Evolutionary conservation across 2,797 vertebrate species (phyloP).

Genomic region (Intellagama lesueurii): DNA sequence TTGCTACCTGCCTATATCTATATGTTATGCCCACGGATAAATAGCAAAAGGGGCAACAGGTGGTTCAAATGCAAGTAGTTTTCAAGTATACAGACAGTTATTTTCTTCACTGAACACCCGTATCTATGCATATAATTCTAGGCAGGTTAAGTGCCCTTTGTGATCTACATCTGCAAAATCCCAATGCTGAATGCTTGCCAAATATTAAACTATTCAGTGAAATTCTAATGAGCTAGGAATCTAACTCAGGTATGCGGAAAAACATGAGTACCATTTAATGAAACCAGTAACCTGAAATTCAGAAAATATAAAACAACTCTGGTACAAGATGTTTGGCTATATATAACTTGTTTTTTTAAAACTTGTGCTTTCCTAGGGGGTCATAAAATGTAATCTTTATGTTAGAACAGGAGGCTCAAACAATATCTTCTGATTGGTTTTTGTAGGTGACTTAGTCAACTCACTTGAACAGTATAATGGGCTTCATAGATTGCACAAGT

Average conservation of each 20-base stretch:
- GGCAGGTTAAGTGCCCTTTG: not conserved
- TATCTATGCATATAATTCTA: not conserved
- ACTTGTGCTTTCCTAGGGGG: not conserved
- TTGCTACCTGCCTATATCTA: not conserved
- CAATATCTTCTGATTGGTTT: not conserved
- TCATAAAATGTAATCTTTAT: not conserved
- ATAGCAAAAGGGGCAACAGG: not conserved
- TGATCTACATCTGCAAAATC: not conserved
- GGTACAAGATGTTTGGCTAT: not conserved
- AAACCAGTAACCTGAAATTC: not conserved
- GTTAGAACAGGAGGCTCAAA: not conserved
- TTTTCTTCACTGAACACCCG: not conserved
- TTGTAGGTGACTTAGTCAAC: not conserved
- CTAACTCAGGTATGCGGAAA: not conserved
- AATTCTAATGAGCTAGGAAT: not conserved
- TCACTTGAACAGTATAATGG: not conserved
- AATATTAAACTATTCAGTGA: constrained; percentile 9
- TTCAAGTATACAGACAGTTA: not conserved
- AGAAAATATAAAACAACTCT: not conserved
- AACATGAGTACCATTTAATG: not conserved
- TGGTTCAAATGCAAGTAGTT: too few species aligned
- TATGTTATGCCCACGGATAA: not conserved
- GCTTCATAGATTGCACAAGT: not conserved
- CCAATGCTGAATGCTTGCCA: not conserved
- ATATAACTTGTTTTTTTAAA: not conserved